Percentiles rank a stretch among this genome's conserved stretches.
Conservation (phyloP, 2,797 vertebrate species). For the Chaenodraco wilsoni region DNA sequence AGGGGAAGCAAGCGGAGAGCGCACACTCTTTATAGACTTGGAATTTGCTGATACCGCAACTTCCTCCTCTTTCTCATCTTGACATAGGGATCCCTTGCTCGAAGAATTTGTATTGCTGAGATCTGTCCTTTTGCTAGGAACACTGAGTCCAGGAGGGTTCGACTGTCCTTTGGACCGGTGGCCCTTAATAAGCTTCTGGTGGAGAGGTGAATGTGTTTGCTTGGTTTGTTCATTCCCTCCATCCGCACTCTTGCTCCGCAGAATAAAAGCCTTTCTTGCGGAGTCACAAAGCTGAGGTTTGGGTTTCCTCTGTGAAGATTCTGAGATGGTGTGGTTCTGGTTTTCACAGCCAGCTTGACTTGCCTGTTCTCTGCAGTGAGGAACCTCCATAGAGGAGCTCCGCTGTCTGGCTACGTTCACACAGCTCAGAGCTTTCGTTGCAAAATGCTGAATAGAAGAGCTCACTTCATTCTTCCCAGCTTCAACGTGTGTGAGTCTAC, state of each 20-base stretch:
- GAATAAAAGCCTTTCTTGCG: conserved; percentile 75
- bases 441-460: conserved; percentile 54
- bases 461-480: conserved; percentile 36
- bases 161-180: conserved; percentile 75
- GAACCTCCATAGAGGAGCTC: conserved; percentile 78
- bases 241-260: conserved; percentile 71
- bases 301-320: conserved; percentile 76
- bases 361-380: conserved; percentile 71
- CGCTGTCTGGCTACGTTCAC: conserved; percentile 75
- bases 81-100: conserved; percentile 81
- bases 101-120: conserved; percentile 83
- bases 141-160: conserved; percentile 64
- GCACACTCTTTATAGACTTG: conserved; percentile 71
- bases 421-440: conserved; percentile 68
- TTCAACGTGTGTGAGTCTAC: conserved; percentile 48
- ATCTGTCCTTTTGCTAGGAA: conserved; percentile 78
- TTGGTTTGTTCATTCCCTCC: conserved; percentile 73
- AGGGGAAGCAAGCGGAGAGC: conserved; percentile 78
- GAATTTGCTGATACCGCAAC: conserved; percentile 44
- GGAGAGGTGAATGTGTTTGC: conserved; percentile 77
- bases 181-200: conserved; percentile 83
- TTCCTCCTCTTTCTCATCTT: conserved; percentile 66
- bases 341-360: conserved; percentile 65
- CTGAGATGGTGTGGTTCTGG: conserved; percentile 68
- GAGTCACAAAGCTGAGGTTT: conserved; percentile 72